A percentile compares a stretch with the other conserved stretches of the same genome.
These are phyloP conservation scores for Drosophila nigromelanica DNA, from an alignment of 1,140 invertebrate species.

Conservation along the genomic window DNA sequence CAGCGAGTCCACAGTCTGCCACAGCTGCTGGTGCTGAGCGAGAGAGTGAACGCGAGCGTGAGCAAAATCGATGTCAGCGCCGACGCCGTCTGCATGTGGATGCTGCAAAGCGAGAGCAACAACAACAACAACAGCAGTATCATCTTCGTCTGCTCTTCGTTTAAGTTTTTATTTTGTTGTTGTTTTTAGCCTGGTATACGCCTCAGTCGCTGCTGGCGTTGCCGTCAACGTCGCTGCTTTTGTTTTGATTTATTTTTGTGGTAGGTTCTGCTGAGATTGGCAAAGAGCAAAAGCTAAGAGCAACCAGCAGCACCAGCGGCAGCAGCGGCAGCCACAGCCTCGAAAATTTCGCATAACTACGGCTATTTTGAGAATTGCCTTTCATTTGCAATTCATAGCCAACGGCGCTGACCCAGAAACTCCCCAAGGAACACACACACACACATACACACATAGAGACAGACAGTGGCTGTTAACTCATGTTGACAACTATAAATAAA, in stretches of 20 bases:
- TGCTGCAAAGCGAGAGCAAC: conserved; percentile 53
- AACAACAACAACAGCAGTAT: conserved; percentile 9
- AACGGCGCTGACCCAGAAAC: conserved; percentile 54
- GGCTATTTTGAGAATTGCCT: conserved; percentile 54
- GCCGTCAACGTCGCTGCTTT: conserved; percentile 31
- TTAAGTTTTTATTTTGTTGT: not conserved
- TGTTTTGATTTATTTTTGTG: conserved; percentile 80
- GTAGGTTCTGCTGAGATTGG: conserved; percentile 72
- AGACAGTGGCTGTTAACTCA: conserved; percentile 35
- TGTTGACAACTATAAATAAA: conserved; percentile 60
- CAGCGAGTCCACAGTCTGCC: conserved; percentile 17
- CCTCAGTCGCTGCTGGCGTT: conserved; percentile 28
- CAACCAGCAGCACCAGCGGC: conserved; percentile 5
- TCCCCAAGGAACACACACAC: conserved; percentile 41
- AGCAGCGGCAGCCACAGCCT: conserved; percentile 28
- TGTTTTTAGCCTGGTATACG: conserved; percentile 13
- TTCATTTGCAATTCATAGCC: conserved; percentile 56
- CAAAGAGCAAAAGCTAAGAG: conserved; percentile 63
- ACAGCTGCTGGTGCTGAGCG: not conserved
- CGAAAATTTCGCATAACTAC: conserved; percentile 48
- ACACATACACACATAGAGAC: conserved; percentile 1
- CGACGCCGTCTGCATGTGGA: conserved; percentile 57
- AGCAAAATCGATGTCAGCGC: conserved; percentile 62
- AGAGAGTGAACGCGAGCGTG: conserved; percentile 9
- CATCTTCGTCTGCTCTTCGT: conserved; percentile 49